phyloP scores from a whole-genome alignment of 2,113 vertebrate species.

The Lepidothrix coronata region DNA sequence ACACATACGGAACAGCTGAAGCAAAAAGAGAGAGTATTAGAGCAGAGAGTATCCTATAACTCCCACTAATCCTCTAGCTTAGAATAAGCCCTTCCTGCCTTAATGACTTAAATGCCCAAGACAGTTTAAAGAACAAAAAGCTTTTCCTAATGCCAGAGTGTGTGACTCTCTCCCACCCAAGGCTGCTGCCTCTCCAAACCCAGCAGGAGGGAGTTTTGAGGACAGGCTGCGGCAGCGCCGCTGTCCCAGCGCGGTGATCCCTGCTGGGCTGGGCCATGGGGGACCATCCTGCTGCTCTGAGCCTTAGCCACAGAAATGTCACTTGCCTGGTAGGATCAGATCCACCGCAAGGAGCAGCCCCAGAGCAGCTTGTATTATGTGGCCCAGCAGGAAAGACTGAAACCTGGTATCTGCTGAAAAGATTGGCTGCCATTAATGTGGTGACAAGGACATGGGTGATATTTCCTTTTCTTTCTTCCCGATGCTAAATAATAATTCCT shows the following conservation, averaged over 20 bases:
- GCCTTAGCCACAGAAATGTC: background rate
- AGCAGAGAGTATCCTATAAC: background rate
- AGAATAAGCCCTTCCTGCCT: conserved; percentile 49
- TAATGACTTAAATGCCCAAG: conserved; percentile 38
- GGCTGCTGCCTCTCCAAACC: background rate
- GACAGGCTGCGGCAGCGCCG: fast-evolving
- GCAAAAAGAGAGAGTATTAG: conserved; percentile 1
- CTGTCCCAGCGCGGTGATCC: background rate
- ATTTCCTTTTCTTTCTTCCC: background rate
- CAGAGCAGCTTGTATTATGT: background rate
- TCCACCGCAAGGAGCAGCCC: background rate
- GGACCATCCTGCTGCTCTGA: background rate
- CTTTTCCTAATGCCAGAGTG: background rate
- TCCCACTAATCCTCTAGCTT: conserved; percentile 45
- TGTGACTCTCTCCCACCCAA: background rate
- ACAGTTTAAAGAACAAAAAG: conserved; percentile 35
- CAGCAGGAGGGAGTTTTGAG: background rate
- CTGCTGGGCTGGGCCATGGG: fast-evolving
- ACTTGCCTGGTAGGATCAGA: background rate
- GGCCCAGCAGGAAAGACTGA: background rate
- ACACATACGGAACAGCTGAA: background rate
- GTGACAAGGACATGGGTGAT: background rate
- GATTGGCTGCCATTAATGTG: background rate
- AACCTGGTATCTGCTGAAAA: background rate
- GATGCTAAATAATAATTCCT: background rate